Conservation (phyloP, 2,888 invertebrate species). For the Philaethria dido region DNA sequence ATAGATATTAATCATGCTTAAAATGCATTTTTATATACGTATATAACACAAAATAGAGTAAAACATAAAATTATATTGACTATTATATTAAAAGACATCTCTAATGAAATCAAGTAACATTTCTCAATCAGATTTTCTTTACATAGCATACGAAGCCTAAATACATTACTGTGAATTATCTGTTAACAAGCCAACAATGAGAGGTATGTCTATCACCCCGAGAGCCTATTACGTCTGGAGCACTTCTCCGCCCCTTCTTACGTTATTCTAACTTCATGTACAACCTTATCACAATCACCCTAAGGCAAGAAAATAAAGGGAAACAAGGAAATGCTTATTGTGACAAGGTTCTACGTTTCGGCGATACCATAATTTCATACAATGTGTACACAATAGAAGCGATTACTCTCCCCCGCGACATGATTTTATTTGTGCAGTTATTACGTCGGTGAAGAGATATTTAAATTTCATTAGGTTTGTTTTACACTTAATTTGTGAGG, state of each 20-base stretch:
- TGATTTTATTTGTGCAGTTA: conserved; percentile 83
- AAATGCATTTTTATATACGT: too few species aligned
- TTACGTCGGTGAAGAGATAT: conserved; percentile 80
- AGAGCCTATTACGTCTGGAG: conserved; percentile 78
- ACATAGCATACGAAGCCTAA: conserved; percentile 59
- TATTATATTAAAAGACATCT: not conserved
- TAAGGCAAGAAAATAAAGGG: conserved; percentile 43
- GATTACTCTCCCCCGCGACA: conserved; percentile 80
- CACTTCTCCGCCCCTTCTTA: conserved; percentile 74
- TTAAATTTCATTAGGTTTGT: conserved; percentile 84
- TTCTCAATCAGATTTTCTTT: conserved; percentile 62
- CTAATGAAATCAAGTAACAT: conserved; percentile 20
- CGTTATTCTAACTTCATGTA: conserved; percentile 55
- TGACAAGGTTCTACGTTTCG: conserved; percentile 66
- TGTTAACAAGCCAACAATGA: conserved; percentile 80
- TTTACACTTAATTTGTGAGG: conserved; percentile 84
- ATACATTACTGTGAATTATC: conserved; percentile 72
- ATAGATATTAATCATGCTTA: too few species aligned
- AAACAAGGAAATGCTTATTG: conserved; percentile 48
- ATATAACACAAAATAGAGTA: not conserved
- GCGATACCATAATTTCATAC: conserved; percentile 63
- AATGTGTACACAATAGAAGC: conserved; percentile 79
- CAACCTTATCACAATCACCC: conserved; percentile 67
- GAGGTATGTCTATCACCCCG: conserved; percentile 76
- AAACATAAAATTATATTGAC: not conserved